Base-by-base conservation (phyloP, 2,113 vertebrate species). In the Ophiodon elongatus region DNA sequence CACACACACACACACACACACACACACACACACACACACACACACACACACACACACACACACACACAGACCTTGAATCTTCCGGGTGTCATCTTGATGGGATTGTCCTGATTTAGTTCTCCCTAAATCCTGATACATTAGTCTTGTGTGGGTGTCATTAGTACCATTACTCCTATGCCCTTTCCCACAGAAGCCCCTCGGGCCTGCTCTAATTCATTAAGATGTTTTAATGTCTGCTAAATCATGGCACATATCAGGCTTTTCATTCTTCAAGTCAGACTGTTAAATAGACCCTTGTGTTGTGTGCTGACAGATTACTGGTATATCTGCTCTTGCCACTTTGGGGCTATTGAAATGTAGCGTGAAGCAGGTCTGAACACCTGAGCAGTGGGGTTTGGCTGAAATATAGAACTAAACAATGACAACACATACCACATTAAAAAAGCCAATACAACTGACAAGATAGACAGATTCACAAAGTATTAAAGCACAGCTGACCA, bases 201-300 rank as follows among this genome's bases (percentile, higher is more conserved):
- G 90, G 88, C 87, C 47, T 29, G 60, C 73, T 92, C 71, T 92
- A 90, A 94, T 95, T 92, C 91, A 93, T 92, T 80, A 91, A 91
- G 80, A 85, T 85, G 84, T 85, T 92, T 93, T 92, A 93, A 94
- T 93, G 89, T 92, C 89, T 87, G 88, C 87, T 91, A 90, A 91
- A 92, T 92, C 87, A 85, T 43, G 86, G 84, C 86, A 79, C 76
- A 86, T 74, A 88, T 90, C 91, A 83, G 87, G 82, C 85, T 87
- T 82, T 85, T 83, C 83, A 91, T 94, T 92, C 52, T 83, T 93
- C 91, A 91, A 52, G 84, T 86, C 84, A 78, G 79, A 73, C 79
- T 63, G 70, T 79, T 90, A 84, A 90, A 92, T 76, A 87, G 91
- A 91, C 83, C 79, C 76, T 50, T 63, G 80, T 80, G 88, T 79